These are phyloP conservation scores for Trichechus manatus DNA, from an alignment of 2,113 vertebrate species.

Conservation along the genomic window DNA sequence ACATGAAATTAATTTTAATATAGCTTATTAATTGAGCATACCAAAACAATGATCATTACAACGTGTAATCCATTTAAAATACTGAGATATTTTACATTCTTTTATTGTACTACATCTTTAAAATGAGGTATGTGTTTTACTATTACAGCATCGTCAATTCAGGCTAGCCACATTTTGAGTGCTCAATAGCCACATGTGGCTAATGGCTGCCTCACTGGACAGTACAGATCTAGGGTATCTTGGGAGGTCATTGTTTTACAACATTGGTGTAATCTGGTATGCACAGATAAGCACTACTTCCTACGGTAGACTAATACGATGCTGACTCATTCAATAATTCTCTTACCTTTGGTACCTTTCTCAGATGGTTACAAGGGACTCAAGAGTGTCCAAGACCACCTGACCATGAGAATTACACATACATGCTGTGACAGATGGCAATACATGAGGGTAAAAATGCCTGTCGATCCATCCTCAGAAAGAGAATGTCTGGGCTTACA, in stretches of 20 bases:
- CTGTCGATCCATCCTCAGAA: neutral
- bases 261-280: neutral
- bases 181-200: accelerated
- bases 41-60: neutral
- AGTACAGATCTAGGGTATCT: neutral
- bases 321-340: neutral
- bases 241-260: accelerated
- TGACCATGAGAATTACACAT: neutral
- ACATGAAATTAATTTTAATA: neutral
- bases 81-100: neutral
- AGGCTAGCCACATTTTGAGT: accelerated
- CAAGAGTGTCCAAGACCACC: neutral
- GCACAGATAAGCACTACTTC: neutral
- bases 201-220: too few species aligned
- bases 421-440: too few species aligned
- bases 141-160: neutral
- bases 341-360: neutral
- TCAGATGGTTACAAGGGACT: neutral
- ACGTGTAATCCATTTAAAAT: neutral
- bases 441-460: neutral
- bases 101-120: neutral
- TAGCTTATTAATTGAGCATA: neutral
- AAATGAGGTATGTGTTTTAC: accelerated
- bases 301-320: neutral
- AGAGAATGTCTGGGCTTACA: neutral